phyloP scores from a whole-genome alignment of 2,888 invertebrate genomes.

The Orchestes rusci region DNA sequence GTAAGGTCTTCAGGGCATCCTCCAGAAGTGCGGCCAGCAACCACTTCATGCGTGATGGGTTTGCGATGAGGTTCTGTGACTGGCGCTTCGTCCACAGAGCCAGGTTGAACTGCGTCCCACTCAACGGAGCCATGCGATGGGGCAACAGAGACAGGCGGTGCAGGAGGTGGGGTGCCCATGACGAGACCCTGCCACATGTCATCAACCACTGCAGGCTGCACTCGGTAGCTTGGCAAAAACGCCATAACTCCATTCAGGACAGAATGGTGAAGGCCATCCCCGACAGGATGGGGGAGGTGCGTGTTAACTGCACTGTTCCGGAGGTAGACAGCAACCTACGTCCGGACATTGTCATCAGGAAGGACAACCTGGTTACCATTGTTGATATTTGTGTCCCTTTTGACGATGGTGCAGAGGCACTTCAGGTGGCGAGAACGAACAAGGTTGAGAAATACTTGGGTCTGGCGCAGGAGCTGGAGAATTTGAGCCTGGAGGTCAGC shows the following conservation, averaged over 20 bases:
- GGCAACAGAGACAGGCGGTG: constrained; percentile 23
- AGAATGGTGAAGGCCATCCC: constrained; percentile 31
- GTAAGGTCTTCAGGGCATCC: constrained; percentile 29
- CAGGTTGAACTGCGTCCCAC: constrained; percentile 34
- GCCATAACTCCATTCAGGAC: constrained; percentile 29
- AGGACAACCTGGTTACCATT: background rate
- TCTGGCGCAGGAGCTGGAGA: no score
- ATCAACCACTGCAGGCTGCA: constrained; percentile 35
- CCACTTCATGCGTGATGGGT: constrained; percentile 28
- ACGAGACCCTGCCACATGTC: constrained; percentile 38
- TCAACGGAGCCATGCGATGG: constrained; percentile 25
- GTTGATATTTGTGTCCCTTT: constrained; percentile 15
- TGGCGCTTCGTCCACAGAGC: constrained; percentile 40
- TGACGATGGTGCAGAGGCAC: constrained; percentile 11
- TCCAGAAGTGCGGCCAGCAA: constrained; percentile 23
- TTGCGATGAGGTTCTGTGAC: constrained; percentile 36
- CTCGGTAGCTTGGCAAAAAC: constrained; percentile 29
- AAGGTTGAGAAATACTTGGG: constrained; percentile 8
- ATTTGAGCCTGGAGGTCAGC: no score
- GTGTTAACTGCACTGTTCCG: constrained; percentile 2
- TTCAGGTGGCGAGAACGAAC: constrained; percentile 1
- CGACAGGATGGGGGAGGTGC: background rate
- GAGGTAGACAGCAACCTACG: background rate
- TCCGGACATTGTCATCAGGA: background rate
- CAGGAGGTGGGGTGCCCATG: constrained; percentile 26